Conservation (phyloP, 2,797 vertebrate species). For the Sebastes minor region DNA sequence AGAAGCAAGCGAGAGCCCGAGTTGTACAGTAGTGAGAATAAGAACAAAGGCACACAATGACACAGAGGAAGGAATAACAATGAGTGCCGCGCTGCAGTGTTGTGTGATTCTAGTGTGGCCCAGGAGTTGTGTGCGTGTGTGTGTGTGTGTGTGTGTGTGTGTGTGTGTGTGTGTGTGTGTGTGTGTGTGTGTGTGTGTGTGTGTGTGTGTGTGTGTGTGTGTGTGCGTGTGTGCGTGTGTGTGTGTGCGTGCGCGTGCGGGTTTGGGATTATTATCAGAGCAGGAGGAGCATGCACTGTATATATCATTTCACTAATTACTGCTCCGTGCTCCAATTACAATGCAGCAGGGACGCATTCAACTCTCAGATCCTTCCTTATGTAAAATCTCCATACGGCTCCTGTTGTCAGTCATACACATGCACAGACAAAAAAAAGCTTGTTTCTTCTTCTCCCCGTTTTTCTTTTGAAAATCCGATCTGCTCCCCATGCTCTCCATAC, state of each 20-base stretch:
- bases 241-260: too few species aligned
- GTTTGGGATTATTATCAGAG: conserved; percentile 60
- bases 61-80: conserved; percentile 74
- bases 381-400: conserved; percentile 41
- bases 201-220: background rate
- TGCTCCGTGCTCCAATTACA: conserved; percentile 68
- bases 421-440: conserved; percentile 4
- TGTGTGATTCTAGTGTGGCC: conserved; percentile 47
- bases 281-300: conserved; percentile 55
- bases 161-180: background rate
- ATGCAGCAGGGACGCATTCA: conserved; percentile 59
- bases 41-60: conserved; percentile 71
- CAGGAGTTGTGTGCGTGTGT: background rate
- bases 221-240: too few species aligned
- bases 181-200: background rate
- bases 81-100: conserved; percentile 65
- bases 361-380: conserved; percentile 58
- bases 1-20: conserved; percentile 27
- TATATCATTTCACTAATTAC: conserved; percentile 78
- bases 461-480: conserved; percentile 51
- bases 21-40: conserved; percentile 54
- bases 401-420: conserved; percentile 56
- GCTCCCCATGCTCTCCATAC: conserved; percentile 29
- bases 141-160: background rate
- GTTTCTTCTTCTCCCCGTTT: conserved; percentile 25